These are phyloP conservation scores for Bruchidius siliquastri DNA, from an alignment of 2,888 invertebrate species.

Conservation along the genomic window DNA sequence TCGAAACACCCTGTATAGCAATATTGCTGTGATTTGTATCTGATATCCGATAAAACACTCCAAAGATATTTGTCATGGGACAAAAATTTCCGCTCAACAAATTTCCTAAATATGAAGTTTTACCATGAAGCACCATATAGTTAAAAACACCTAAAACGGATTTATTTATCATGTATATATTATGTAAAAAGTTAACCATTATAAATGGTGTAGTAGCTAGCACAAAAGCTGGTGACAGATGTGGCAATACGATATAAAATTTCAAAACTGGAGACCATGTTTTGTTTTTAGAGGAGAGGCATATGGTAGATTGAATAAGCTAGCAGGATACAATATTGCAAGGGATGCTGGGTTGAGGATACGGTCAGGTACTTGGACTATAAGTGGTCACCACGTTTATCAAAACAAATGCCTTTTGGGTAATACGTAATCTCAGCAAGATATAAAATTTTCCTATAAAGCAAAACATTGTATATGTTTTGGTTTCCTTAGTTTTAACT, in stretches of 20 bases:
- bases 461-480: background rate
- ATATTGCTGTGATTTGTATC: no score
- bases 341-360: constrained; percentile 25
- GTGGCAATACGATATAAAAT: constrained; percentile 8
- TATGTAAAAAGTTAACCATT: constrained; percentile 2
- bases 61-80: background rate
- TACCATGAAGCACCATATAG: constrained; percentile 2
- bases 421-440: background rate
- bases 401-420: background rate
- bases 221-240: constrained; percentile 3
- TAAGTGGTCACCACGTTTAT: constrained; percentile 37
- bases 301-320: constrained; percentile 22
- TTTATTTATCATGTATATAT: background rate
- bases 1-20: no score
- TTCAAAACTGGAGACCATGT: constrained; percentile 24
- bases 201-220: constrained; percentile 9
- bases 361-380: constrained; percentile 47
- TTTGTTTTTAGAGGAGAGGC: constrained; percentile 19
- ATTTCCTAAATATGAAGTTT: constrained; percentile 1
- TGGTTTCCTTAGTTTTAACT: background rate
- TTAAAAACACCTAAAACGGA: constrained; percentile 3
- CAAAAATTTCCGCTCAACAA: background rate
- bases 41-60: no score
- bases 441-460: background rate
- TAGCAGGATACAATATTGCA: constrained; percentile 22